phyloP scores from a whole-genome alignment of 2,113 vertebrate species.

The Nerophis lumbriciformis region DNA sequence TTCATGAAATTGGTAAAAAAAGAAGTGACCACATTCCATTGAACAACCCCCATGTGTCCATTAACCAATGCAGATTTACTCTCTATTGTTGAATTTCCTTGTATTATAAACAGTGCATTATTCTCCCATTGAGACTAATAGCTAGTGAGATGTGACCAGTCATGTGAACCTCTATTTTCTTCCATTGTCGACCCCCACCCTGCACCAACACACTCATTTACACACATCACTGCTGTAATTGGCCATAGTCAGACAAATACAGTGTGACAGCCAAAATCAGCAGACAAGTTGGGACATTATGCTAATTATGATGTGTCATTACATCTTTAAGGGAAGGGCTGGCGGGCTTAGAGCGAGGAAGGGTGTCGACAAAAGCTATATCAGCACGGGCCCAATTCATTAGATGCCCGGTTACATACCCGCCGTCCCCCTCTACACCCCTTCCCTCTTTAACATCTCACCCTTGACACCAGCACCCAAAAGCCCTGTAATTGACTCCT shows the following conservation, averaged over 20 bases:
- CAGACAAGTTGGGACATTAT: constrained; percentile 73
- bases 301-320: constrained; percentile 73
- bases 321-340: constrained; percentile 68
- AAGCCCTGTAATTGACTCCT: constrained; percentile 51
- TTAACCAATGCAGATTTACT: constrained; percentile 68
- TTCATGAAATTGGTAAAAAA: background rate
- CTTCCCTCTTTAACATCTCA: constrained; percentile 38
- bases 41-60: constrained; percentile 47
- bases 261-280: constrained; percentile 71
- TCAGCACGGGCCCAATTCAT: constrained; percentile 46
- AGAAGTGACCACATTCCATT: constrained; percentile 6
- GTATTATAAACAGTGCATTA: constrained; percentile 36
- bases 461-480: constrained; percentile 45
- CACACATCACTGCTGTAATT: constrained; percentile 47
- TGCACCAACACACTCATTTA: constrained; percentile 7
- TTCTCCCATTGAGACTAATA: constrained; percentile 62
- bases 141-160: constrained; percentile 36
- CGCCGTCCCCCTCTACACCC: background rate
- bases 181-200: constrained; percentile 15
- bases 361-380: constrained; percentile 64
- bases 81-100: constrained; percentile 31
- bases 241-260: constrained; percentile 68
- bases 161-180: constrained; percentile 40
- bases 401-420: constrained; percentile 23
- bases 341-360: constrained; percentile 45